Evolutionary conservation across 2,113 vertebrate genomes (phyloP).

Genomic region (Patagioenas fasciata): DNA sequence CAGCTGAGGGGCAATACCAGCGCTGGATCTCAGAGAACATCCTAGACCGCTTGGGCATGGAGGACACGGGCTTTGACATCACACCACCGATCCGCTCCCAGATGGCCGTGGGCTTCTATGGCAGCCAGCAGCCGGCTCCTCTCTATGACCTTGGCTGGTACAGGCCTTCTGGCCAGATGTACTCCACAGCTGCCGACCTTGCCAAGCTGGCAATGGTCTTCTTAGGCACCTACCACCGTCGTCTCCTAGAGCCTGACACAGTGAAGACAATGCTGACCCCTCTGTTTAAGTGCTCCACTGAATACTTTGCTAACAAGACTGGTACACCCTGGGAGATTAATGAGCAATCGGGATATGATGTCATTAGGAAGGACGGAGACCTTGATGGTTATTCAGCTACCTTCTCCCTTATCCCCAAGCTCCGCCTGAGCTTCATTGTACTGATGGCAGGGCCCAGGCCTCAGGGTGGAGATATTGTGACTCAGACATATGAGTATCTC

Average conservation of each 20-base stretch:
- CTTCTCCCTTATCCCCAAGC: slow-evolving; percentile 85
- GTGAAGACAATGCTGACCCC: slow-evolving; percentile 87
- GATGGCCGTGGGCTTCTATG: slow-evolving; percentile 87
- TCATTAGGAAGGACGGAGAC: slow-evolving; percentile 89
- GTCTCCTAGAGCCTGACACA: slow-evolving; percentile 79
- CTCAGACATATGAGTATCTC: slow-evolving; percentile 76
- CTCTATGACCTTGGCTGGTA: slow-evolving; percentile 93
- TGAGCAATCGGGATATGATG: slow-evolving; percentile 81
- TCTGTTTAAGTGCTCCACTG: slow-evolving; percentile 78
- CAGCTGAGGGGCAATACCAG: slow-evolving; percentile 81
- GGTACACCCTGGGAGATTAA: slow-evolving; percentile 93
- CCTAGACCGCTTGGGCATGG: slow-evolving; percentile 85
- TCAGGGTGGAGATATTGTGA: slow-evolving; percentile 75
- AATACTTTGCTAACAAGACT: slow-evolving; percentile 87
- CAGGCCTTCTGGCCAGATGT: slow-evolving; percentile 92
- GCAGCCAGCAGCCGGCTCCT: slow-evolving; percentile 78
- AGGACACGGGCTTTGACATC: slow-evolving; percentile 86
- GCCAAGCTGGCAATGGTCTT: slow-evolving; percentile 87
- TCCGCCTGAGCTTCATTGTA: slow-evolving; percentile 85
- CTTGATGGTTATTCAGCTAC: slow-evolving; percentile 88
- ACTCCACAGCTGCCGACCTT: slow-evolving; percentile 87
- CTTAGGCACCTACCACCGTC: slow-evolving; percentile 75
- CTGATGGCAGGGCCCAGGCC: slow-evolving; percentile 88
- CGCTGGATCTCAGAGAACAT: slow-evolving; percentile 85
- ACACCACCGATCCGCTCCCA: slow-evolving; percentile 70